phyloP scores from a whole-genome alignment of 1,140 invertebrate species.

The Heterodera carotae region DNA sequence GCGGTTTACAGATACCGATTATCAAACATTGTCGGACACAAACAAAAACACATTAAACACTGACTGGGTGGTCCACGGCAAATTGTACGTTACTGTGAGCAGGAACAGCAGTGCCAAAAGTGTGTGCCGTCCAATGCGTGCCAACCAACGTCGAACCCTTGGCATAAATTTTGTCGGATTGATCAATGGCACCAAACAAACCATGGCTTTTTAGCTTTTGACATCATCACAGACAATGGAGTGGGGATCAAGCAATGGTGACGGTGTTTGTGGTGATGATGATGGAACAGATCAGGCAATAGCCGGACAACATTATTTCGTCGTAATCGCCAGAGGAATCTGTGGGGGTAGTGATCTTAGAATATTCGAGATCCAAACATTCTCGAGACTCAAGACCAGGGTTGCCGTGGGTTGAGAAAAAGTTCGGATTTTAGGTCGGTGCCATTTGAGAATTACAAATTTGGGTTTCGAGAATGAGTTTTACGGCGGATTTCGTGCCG shows the following conservation, averaged over 20 bases:
- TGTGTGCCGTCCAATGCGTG: background rate
- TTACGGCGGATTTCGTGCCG: too few species aligned
- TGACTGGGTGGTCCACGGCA: slow-evolving; percentile 29
- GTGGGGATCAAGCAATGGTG: background rate
- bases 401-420: too few species aligned
- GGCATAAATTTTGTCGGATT: background rate
- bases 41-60: too few species aligned
- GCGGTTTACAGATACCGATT: too few species aligned
- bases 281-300: background rate
- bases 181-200: background rate
- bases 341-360: background rate
- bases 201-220: background rate
- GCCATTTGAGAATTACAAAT: too few species aligned
- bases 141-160: background rate
- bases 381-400: too few species aligned
- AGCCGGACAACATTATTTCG: background rate
- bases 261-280: too few species aligned
- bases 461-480: too few species aligned
- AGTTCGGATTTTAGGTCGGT: too few species aligned
- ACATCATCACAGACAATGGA: background rate
- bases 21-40: too few species aligned
- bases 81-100: slow-evolving; percentile 35
- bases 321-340: background rate
- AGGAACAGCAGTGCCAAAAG: slow-evolving; percentile 29
- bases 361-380: too few species aligned